Evolutionary conservation across 2,888 invertebrate genomes (phyloP), one percentile per base, ranked within the genome.

Genomic region (Pammene fasciana): DNA sequence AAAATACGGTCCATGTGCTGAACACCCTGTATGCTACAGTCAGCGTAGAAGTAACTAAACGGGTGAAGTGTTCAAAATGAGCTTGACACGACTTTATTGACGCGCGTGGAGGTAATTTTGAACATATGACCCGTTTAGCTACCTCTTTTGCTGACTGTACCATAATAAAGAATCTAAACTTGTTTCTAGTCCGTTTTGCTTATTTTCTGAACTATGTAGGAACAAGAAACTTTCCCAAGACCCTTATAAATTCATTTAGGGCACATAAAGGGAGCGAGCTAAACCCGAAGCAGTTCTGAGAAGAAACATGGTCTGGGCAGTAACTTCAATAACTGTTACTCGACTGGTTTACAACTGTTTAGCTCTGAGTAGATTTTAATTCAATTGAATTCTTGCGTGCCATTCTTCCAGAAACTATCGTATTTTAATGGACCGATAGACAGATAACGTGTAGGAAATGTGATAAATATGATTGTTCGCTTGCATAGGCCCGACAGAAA

Each of bases 161-260:
- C 2, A 43, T 10, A 43, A 43, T 38, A 9, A 38, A 5, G 8
- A 38, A 60, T 34, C 46, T 9, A 46, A 26, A 26, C 52, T 41
- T 0, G n/a, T 52, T 50, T 52, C 41, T 41, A 26, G 6, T 41
- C 41, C 13, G 3, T 18, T 52, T 18, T 52, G 13, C 50, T 16
- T 52, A 67, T 48, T 60, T 52, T 52, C 16, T 26, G 5, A 48
- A 41, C 57, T 50, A 38, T 66, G 45, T 67, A 55, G 48, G 36
- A 62, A 62, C 11, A 18, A 64, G 36, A 14, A 67, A 57, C 36
- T 64, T 64, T 36, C 38, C n/a, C 43, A 48, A 48, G 57, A 59
- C 68, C 68, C 57, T 45, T 64, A 68, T 68, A 68, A 68, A 68
- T 68, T 68, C 43, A 68, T 68, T 68, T 64, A 52, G 52, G 13